These are phyloP conservation scores for Oncorhynchus tshawytscha DNA, from an alignment of 2,113 vertebrate species.

Conservation along the genomic window DNA sequence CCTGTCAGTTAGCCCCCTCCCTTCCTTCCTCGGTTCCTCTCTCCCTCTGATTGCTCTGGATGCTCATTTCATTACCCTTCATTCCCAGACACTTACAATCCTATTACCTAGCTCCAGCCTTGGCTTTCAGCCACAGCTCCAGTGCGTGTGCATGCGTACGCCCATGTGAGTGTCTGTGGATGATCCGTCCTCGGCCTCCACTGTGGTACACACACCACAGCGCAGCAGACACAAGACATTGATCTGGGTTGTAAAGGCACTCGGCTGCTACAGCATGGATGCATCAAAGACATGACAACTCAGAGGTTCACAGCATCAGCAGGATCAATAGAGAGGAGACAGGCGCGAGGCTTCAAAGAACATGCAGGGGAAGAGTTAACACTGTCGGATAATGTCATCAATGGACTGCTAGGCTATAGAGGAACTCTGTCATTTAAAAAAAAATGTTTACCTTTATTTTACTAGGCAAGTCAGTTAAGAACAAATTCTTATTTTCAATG, in stretches of 20 bases:
- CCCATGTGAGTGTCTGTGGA: too few species aligned
- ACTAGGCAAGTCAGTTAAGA: too few species aligned
- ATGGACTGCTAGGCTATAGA: constrained; percentile 1
- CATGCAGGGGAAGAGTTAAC: neutral
- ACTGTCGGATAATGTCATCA: constrained; percentile 14
- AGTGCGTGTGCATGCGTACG: neutral
- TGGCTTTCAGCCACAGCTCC: constrained; percentile 15
- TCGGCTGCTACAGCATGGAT: constrained; percentile 17
- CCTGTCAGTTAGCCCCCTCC: constrained; percentile 14
- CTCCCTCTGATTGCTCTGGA: constrained; percentile 17
- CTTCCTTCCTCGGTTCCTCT: too few species aligned
- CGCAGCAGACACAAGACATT: constrained; percentile 45
- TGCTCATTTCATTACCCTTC: constrained; percentile 53
- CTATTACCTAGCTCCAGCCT: constrained; percentile 42
- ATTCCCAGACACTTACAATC: constrained; percentile 55
- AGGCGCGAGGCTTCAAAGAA: constrained; percentile 13
- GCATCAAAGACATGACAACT: constrained; percentile 6
- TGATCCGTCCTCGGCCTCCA: too few species aligned
- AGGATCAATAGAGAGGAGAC: constrained; percentile 30
- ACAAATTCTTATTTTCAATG: too few species aligned
- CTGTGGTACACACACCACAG: too few species aligned
- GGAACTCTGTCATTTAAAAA: too few species aligned
- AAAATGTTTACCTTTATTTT: too few species aligned
- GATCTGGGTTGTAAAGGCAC: constrained; percentile 37
- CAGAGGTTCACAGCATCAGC: constrained; percentile 31